Conservation (phyloP, 2,797 vertebrate genomes). For the Amazonetta brasiliensis region DNA sequence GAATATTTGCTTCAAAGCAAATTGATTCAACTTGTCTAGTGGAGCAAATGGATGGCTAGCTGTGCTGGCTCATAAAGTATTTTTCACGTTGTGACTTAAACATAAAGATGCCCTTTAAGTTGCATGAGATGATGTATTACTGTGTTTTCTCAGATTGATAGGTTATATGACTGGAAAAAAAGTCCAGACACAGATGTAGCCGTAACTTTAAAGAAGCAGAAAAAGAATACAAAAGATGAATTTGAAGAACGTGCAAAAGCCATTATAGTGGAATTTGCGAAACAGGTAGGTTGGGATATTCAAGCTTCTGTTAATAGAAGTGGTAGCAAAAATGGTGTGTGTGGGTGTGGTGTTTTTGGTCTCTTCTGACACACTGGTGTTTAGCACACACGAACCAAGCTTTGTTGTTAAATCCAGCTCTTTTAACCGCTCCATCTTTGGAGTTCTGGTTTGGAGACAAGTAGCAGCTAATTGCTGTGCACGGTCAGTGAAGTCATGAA, state of each 20-base stretch:
- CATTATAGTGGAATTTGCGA: slow-evolving; percentile 94
- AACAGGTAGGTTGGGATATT: slow-evolving; percentile 85
- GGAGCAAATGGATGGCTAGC: not conserved
- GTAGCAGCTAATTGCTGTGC: not conserved
- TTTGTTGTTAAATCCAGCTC: not conserved
- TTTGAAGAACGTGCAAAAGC: slow-evolving; percentile 95
- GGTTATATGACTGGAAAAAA: slow-evolving; percentile 99
- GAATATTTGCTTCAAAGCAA: not conserved
- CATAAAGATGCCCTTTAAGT: not conserved
- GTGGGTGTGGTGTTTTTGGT: not conserved
- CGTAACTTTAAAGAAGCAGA: slow-evolving; percentile 96
- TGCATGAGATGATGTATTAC: not conserved
- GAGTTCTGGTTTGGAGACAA: not conserved
- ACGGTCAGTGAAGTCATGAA: not conserved
- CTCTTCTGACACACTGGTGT: not conserved
- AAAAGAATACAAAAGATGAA: slow-evolving; percentile 98
- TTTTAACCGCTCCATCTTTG: not conserved
- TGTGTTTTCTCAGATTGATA: slow-evolving; percentile 85
- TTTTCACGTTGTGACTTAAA: not conserved
- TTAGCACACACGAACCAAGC: not conserved
- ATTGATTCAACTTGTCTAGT: not conserved
- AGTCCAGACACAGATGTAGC: slow-evolving; percentile 93
- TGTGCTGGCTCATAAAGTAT: not conserved
- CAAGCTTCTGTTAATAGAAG: not conserved
- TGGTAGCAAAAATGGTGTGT: not conserved